Base-by-base conservation (phyloP, 2,888 invertebrate species). In the Nomada ferruginata region DNA sequence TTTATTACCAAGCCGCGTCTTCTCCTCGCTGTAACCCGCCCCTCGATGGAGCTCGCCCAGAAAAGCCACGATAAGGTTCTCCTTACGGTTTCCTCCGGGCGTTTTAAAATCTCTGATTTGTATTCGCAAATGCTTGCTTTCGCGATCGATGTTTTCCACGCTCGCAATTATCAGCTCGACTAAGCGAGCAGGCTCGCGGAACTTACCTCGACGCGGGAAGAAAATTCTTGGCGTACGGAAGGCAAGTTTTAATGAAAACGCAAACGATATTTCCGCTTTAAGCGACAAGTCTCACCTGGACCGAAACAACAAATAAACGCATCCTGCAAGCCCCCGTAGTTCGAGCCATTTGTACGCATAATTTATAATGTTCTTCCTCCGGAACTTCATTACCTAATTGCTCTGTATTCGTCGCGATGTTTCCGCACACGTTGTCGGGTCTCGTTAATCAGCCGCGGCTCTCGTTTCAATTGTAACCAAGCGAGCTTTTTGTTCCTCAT, bases 231-330 rank as follows among this genome's bases (percentile, higher is more conserved):
- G 57, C 5, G 20, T 11, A 7, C 29, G 15, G 20, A 9, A 11
- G 26, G 20, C 29, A 65, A 42, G 59, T 65, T 72, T 65, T 60
- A 72, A 72, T 65, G 59, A 52, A 52, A 59, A 65, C 64, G 42
- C 52, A 65, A 65, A 77, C 72, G 72, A 77, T 65, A 60, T 29
- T 59, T 71, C 42, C 57, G 50, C 52, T 72, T 53, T 50, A 52
- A 72, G 29, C 52, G 57, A 65, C 53, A 72, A 77, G 52, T 52
- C 44, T 18, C 44, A 15, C 15, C 50, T 23, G 44, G 18, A 26
- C 23, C 29, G 65, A 60, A 60, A 52, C n/a, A 65, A 53, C 71
- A 29, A 72, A 77, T 44, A 44, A 77, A 71, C 71, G 61, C 44
- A 13, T 52, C 1, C 23, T 13, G n/a, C 23, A 64, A 57, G n/a